Evolutionary conservation across 1,140 invertebrate species (phyloP).

Genomic region (Dendroctonus ponderosae): DNA sequence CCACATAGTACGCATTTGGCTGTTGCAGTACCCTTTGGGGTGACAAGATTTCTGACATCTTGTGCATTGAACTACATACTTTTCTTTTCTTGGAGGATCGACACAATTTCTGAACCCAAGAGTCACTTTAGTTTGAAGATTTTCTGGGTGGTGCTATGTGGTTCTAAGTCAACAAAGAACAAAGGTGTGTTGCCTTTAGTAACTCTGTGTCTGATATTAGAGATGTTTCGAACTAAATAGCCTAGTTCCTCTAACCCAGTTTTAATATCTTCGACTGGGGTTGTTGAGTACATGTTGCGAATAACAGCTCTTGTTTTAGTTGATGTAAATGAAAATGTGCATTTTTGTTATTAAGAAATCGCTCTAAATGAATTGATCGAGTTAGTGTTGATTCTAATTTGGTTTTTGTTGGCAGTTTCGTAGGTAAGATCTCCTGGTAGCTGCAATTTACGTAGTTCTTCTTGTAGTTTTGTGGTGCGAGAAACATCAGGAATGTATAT

Average conservation of each 20-base stretch:
- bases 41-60: neutral
- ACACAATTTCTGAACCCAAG: neutral
- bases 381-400: conserved; percentile 16
- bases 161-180: conserved; percentile 3
- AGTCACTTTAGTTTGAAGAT: neutral
- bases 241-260: too few relatives aligned
- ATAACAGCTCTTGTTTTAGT: conserved; percentile 6
- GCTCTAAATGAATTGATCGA: conserved; percentile 18
- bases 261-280: conserved; percentile 5
- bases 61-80: neutral
- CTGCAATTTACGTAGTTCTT: conserved; percentile 1
- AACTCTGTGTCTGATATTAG: too few relatives aligned
- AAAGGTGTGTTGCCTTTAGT: neutral
- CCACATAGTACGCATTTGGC: too few relatives aligned
- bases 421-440: neutral
- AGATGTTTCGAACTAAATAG: too few relatives aligned
- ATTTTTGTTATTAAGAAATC: conserved; percentile 3
- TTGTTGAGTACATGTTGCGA: conserved; percentile 10
- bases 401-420: conserved; percentile 1
- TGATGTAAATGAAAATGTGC: conserved; percentile 16
- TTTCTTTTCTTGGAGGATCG: neutral
- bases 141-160: neutral
- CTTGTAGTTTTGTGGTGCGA: neutral
- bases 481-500: neutral
- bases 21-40: neutral